Conservation (phyloP, 2,888 invertebrate genomes). For the Ecliptopera silaceata region DNA sequence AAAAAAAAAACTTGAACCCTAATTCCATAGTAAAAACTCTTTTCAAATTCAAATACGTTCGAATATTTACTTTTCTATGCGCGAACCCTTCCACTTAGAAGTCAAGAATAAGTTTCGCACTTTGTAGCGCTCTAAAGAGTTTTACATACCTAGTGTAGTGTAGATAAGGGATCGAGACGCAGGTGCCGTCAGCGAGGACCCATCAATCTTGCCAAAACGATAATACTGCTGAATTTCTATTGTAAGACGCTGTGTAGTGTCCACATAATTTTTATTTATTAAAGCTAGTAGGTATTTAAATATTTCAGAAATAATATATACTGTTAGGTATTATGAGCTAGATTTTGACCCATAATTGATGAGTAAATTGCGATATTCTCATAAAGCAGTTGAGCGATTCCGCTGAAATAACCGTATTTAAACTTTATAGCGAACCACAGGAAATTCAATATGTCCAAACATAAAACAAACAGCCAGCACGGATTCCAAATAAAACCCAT, state of each 20-base stretch:
- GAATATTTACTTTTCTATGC: neutral
- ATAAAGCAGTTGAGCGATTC: neutral
- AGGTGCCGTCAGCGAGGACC: conserved; percentile 54
- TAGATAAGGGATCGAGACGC: conserved; percentile 45
- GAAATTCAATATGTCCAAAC: conserved; percentile 15
- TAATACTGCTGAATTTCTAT: conserved; percentile 60
- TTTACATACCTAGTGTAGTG: neutral
- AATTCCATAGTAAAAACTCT: neutral
- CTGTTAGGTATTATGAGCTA: too few species aligned
- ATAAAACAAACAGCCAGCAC: conserved; percentile 21
- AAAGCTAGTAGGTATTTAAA: too few species aligned
- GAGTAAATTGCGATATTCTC: neutral
- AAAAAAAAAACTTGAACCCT: neutral
- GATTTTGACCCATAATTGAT: neutral
- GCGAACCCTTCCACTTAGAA: neutral
- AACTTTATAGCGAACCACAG: conserved; percentile 3
- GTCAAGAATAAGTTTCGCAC: neutral
- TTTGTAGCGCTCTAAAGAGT: neutral
- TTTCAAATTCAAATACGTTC: neutral
- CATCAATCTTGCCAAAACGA: conserved; percentile 73
- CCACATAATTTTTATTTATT: conserved; percentile 39
- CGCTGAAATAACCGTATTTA: conserved; percentile 7
- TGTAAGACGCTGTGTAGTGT: too few species aligned
- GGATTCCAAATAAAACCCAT: conserved; percentile 16
- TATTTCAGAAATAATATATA: too few species aligned